phyloP scores from a whole-genome alignment of 2,888 invertebrate genomes.

The Bombyx huttoni region DNA sequence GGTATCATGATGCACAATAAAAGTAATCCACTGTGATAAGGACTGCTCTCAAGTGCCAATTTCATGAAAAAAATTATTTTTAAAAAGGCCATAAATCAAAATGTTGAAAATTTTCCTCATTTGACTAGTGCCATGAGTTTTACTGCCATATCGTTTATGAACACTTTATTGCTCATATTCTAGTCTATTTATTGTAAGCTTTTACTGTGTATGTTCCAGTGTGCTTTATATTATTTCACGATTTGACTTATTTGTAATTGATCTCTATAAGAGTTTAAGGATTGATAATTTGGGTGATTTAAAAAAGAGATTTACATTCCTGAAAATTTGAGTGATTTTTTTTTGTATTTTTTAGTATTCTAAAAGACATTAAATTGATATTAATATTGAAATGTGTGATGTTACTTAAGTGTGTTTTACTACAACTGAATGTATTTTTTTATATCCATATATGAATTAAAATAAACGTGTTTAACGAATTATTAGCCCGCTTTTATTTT shows the following conservation, averaged over 20 bases:
- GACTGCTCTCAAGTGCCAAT: constrained; percentile 49
- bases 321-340: constrained; percentile 20
- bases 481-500: background rate
- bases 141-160: constrained; percentile 48
- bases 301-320: constrained; percentile 44
- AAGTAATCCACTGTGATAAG: constrained; percentile 51
- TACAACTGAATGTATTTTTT: constrained; percentile 35
- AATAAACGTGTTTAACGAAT: background rate
- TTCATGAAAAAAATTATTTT: constrained; percentile 18
- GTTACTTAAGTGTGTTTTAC: constrained; percentile 25
- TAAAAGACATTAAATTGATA: constrained; percentile 8
- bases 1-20: constrained; percentile 42
- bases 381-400: constrained; percentile 28
- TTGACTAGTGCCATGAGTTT: constrained; percentile 47
- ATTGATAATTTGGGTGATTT: constrained; percentile 16
- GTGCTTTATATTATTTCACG: constrained; percentile 2
- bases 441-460: constrained; percentile 36
- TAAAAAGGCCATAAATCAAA: constrained; percentile 8
- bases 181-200: constrained; percentile 55
- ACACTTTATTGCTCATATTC: constrained; percentile 68
- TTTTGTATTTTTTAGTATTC: constrained; percentile 7
- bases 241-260: constrained; percentile 12
- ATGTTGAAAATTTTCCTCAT: background rate
- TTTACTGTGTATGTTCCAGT: constrained; percentile 12
- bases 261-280: constrained; percentile 33